These are phyloP conservation scores for Diplazon laetatorius DNA, from an alignment of 2,888 invertebrate genomes.

Conservation along the genomic window DNA sequence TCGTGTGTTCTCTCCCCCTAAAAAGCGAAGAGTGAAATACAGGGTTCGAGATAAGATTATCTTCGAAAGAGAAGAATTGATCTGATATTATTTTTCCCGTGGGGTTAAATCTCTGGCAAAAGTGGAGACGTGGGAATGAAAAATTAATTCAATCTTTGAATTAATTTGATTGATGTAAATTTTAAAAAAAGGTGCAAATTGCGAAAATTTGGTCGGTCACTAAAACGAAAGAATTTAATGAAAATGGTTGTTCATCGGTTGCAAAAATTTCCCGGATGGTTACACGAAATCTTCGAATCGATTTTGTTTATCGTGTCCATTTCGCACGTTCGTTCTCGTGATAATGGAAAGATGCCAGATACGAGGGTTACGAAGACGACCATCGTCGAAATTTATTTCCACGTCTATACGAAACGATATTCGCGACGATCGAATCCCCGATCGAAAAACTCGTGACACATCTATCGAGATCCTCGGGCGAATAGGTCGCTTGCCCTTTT, in stretches of 20 bases:
- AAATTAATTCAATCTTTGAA: too few species aligned
- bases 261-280: too few species aligned
- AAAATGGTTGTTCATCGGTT: too few species aligned
- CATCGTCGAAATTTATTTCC: conserved; percentile 57
- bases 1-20: too few species aligned
- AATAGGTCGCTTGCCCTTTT: conserved; percentile 31
- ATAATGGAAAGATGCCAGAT: conserved; percentile 26
- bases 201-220: too few species aligned
- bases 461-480: conserved; percentile 10
- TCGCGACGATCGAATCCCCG: conserved; percentile 47
- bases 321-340: conserved; percentile 42
- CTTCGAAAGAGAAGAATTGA: conserved; percentile 44
- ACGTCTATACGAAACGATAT: conserved; percentile 48
- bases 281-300: too few species aligned
- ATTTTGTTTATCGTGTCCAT: too few species aligned
- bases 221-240: too few species aligned
- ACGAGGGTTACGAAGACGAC: conserved; percentile 11
- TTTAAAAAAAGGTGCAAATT: too few species aligned
- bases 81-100: conserved; percentile 41
- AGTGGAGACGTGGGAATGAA: conserved; percentile 1
- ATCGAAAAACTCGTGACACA: conserved; percentile 31
- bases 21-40: not conserved
- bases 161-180: too few species aligned
- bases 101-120: conserved; percentile 23
- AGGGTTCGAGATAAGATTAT: conserved; percentile 33